phyloP scores from a whole-genome alignment of 2,888 invertebrate genomes.

The Sclerodermus sp. region DNA sequence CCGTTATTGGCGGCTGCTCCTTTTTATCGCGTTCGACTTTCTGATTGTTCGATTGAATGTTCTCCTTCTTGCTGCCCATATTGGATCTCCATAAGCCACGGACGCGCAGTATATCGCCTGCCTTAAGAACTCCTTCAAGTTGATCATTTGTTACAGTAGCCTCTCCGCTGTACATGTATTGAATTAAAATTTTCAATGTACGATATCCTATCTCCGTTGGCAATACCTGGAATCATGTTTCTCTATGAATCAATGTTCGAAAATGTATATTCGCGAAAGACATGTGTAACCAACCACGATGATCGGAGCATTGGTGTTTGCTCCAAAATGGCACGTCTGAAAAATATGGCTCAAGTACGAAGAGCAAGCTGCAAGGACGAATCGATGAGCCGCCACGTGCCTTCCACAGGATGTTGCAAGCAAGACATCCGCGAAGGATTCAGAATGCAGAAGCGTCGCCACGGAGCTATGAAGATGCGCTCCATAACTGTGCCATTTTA shows the following conservation, averaged over 20 bases:
- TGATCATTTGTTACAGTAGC: slow-evolving; percentile 86
- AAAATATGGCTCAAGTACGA: slow-evolving; percentile 65
- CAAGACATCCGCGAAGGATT: slow-evolving; percentile 81
- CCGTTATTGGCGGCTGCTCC: slow-evolving; percentile 42
- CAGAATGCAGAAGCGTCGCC: slow-evolving; percentile 75
- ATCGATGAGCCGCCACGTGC: slow-evolving; percentile 82
- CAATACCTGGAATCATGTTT: slow-evolving; percentile 60
- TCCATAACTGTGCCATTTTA: slow-evolving; percentile 87
- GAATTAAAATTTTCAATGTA: slow-evolving; percentile 77
- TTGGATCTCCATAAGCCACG: slow-evolving; percentile 73
- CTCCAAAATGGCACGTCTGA: slow-evolving; percentile 56
- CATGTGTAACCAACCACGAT: slow-evolving; percentile 53
- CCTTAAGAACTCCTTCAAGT: slow-evolving; percentile 76
- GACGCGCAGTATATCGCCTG: slow-evolving; percentile 80
- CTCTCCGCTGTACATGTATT: slow-evolving; percentile 85
- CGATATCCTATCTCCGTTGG: slow-evolving; percentile 81
- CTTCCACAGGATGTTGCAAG: slow-evolving; percentile 78
- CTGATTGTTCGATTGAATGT: slow-evolving; percentile 58
- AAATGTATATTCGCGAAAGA: too few species aligned
- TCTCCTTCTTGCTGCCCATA: slow-evolving; percentile 48
- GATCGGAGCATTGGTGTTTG: slow-evolving; percentile 55
- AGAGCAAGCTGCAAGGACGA: slow-evolving; percentile 82
- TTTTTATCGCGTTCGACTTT: slow-evolving; percentile 61
- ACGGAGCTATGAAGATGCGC: slow-evolving; percentile 81
- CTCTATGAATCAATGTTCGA: too few species aligned